Evolutionary conservation across 2,888 invertebrate species (phyloP).

Genomic region (Fabriciana adippe): DNA sequence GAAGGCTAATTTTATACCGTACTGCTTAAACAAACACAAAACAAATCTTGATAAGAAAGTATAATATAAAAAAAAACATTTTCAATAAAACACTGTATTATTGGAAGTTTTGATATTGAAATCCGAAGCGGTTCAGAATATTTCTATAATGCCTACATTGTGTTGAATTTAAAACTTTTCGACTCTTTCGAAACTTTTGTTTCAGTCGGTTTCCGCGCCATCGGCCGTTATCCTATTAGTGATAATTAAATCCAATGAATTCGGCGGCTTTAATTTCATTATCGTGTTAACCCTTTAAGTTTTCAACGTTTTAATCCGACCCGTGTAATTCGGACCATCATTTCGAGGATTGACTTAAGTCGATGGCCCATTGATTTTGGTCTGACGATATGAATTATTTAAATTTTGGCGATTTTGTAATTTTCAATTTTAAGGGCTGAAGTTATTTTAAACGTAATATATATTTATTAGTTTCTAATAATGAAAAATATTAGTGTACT

Average conservation of each 20-base stretch:
- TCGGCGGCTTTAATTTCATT: constrained; percentile 62
- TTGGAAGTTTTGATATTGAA: background rate
- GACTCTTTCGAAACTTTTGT: constrained; percentile 55
- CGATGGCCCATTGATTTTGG: constrained; percentile 30
- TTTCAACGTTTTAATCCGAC: constrained; percentile 45
- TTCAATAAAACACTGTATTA: background rate
- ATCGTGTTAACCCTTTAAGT: constrained; percentile 50
- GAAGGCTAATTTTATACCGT: background rate
- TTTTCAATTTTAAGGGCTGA: constrained; percentile 15
- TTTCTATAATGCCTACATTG: constrained; percentile 19
- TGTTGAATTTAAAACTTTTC: constrained; percentile 27
- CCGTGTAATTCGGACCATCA: constrained; percentile 33
- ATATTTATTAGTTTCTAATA: background rate
- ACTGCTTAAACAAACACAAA: background rate
- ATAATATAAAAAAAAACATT: background rate
- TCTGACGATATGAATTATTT: constrained; percentile 22
- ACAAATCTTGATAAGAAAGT: background rate
- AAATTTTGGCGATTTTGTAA: constrained; percentile 18
- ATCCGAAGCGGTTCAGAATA: constrained; percentile 10
- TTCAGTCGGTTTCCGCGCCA: constrained; percentile 59
- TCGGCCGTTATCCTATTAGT: constrained; percentile 66
- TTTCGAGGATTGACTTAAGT: constrained; percentile 35
- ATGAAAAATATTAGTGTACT: background rate
- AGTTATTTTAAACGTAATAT: background rate
- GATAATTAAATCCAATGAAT: constrained; percentile 68